Percentiles rank a stretch among this genome's conserved stretches.
phyloP scores from a whole-genome alignment of 64 coral and sea anemone species.

The Porites australiensis region DNA sequence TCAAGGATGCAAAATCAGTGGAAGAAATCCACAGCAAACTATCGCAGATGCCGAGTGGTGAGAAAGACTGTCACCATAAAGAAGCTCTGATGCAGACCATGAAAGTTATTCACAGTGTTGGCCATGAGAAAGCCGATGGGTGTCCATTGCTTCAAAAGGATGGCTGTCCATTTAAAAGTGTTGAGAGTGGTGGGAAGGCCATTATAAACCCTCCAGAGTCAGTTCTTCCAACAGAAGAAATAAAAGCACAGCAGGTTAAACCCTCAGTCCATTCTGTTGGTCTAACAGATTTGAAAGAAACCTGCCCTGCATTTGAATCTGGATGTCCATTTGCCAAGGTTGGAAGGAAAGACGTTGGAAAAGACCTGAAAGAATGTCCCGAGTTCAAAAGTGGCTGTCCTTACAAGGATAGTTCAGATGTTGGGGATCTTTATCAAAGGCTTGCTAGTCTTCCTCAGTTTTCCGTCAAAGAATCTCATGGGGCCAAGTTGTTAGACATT shows the following conservation, averaged over 20 bases:
- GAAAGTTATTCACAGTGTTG: conserved; percentile 62
- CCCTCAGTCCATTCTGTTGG: conserved; percentile 31
- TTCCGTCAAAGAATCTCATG: conserved; percentile 67
- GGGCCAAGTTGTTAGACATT: conserved; percentile 73
- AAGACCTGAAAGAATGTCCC: conserved; percentile 66
- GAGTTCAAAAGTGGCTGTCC: conserved; percentile 79
- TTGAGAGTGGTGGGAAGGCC: conserved; percentile 51
- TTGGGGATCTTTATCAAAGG: conserved; percentile 81
- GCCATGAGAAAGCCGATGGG: conserved; percentile 53
- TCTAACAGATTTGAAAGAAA: conserved; percentile 56
- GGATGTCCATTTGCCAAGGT: conserved; percentile 79
- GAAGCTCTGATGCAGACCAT: conserved; percentile 63
- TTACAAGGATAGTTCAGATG: conserved; percentile 63
- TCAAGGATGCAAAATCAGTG: conserved; percentile 58
- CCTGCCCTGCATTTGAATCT: conserved; percentile 75
- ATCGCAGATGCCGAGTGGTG: conserved; percentile 64
- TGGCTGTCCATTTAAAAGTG: conserved; percentile 68
- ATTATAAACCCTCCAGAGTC: conserved; percentile 38
- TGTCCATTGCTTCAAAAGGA: conserved; percentile 58
- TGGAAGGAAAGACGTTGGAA: neutral
- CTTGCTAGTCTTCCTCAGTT: conserved; percentile 78
- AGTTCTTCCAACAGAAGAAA: conserved; percentile 12
- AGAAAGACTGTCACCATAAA: conserved; percentile 40
- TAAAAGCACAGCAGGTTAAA: neutral
- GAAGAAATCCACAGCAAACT: conserved; percentile 58